Percentiles rank a stretch among this genome's conserved stretches.
These are phyloP conservation scores for human DNA, from an alignment of 2,113 vertebrate species.

Conservation along the genomic window GRCh38 chr7:142930001-142930500, in stretches of 20 bases:
- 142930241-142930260: background rate
- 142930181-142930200: conserved; percentile 74
- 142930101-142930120: conserved; percentile 90
- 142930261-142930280: background rate
- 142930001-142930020: background rate
- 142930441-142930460: conserved; percentile 84
- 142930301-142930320: background rate
- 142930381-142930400: conserved; percentile 90
- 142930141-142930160: conserved; percentile 93
- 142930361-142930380: conserved; percentile 87
- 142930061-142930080: conserved; percentile 88
- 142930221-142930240: conserved; percentile 77
- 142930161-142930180: conserved; percentile 92
- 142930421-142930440: conserved; percentile 92
- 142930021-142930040: background rate
- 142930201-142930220: conserved; percentile 78
- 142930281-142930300: fast-evolving
- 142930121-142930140: conserved; percentile 90
- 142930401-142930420: conserved; percentile 90
- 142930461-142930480: background rate
- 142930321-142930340: background rate
- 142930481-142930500: background rate
- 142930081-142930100: conserved; percentile 91
- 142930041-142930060: conserved; percentile 79
- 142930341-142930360: conserved; percentile 92